These are phyloP conservation scores for Trichogramma dendrolimi DNA, from an alignment of 2,888 invertebrate species.

Conservation along the genomic window DNA sequence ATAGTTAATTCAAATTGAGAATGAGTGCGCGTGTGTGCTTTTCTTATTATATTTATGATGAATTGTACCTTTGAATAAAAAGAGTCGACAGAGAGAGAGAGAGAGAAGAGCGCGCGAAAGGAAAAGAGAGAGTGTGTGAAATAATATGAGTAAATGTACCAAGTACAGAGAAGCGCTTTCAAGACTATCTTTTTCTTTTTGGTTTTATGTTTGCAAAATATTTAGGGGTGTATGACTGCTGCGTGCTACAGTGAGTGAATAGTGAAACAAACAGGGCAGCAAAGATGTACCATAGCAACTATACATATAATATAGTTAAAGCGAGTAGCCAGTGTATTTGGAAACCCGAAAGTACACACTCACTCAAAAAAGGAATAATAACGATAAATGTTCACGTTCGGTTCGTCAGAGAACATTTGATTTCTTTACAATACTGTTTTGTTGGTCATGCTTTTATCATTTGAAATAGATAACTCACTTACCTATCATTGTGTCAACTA, in stretches of 20 bases:
- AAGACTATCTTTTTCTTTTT: constrained; percentile 2
- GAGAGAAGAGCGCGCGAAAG: constrained; percentile 6
- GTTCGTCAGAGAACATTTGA: constrained; percentile 27
- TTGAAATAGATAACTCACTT: too few species aligned
- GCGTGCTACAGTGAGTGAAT: constrained; percentile 2
- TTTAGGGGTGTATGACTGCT: constrained; percentile 31
- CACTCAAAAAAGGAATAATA: constrained; percentile 1
- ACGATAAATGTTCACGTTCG: constrained; percentile 25
- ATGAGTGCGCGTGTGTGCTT: constrained; percentile 12
- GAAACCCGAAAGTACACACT: constrained; percentile 35
- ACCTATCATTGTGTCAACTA: background rate
- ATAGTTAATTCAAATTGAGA: constrained; percentile 49
- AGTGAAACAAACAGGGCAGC: constrained; percentile 27
- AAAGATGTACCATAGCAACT: constrained; percentile 29
- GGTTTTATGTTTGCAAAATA: constrained; percentile 13
- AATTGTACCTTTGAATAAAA: background rate
- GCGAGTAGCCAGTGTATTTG: constrained; percentile 37
- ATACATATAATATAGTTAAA: constrained; percentile 37
- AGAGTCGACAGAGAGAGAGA: constrained; percentile 18
- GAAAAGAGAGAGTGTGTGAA: constrained; percentile 1
- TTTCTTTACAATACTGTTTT: too few species aligned
- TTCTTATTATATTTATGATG: too few species aligned
- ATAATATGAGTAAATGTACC: background rate
- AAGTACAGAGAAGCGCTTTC: constrained; percentile 4
- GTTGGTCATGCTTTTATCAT: too few species aligned